Percentiles rank a stretch among this genome's conserved stretches.
Conservation (phyloP, 2,797 vertebrate genomes). For the Steatocranus sp. region DNA sequence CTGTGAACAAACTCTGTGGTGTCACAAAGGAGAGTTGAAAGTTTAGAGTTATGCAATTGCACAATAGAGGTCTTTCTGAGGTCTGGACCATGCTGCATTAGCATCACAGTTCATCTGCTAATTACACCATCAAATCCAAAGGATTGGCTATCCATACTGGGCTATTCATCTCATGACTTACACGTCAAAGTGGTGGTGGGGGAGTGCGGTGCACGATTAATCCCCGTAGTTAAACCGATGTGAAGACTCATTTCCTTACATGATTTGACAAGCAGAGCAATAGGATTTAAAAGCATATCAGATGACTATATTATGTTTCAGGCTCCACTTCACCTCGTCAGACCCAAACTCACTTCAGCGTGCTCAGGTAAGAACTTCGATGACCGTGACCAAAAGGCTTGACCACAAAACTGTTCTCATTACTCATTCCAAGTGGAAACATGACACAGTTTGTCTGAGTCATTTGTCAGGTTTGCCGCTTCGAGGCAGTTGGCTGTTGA, state of each 20-base stretch:
- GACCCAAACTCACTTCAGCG: neutral
- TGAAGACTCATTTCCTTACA: slow-evolving; percentile 60
- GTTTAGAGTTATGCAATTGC: slow-evolving; percentile 30
- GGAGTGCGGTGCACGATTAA: slow-evolving; percentile 27
- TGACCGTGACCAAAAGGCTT: neutral
- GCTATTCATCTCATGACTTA: slow-evolving; percentile 56
- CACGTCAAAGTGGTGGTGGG: slow-evolving; percentile 5
- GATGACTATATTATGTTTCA: slow-evolving; percentile 31
- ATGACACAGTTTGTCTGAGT: slow-evolving; percentile 24
- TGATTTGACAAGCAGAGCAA: slow-evolving; percentile 54
- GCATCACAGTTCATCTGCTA: slow-evolving; percentile 60
- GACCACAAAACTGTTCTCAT: slow-evolving; percentile 12
- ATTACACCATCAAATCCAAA: slow-evolving; percentile 53
- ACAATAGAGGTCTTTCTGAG: slow-evolving; percentile 46
- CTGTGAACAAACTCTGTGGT: slow-evolving; percentile 38
- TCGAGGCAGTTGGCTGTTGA: slow-evolving; percentile 37
- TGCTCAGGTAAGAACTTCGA: slow-evolving; percentile 5
- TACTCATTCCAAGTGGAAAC: slow-evolving; percentile 30
- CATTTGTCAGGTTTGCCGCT: slow-evolving; percentile 24
- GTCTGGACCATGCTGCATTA: slow-evolving; percentile 23
- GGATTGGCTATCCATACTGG: slow-evolving; percentile 18
- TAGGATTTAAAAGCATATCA: slow-evolving; percentile 53
- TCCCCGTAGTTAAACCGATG: slow-evolving; percentile 46
- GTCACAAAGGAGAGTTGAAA: slow-evolving; percentile 33
- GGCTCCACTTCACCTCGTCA: slow-evolving; percentile 20